Evolutionary conservation across 2,797 vertebrate species (phyloP).

Genomic region (Bryconaethiops microstoma): DNA sequence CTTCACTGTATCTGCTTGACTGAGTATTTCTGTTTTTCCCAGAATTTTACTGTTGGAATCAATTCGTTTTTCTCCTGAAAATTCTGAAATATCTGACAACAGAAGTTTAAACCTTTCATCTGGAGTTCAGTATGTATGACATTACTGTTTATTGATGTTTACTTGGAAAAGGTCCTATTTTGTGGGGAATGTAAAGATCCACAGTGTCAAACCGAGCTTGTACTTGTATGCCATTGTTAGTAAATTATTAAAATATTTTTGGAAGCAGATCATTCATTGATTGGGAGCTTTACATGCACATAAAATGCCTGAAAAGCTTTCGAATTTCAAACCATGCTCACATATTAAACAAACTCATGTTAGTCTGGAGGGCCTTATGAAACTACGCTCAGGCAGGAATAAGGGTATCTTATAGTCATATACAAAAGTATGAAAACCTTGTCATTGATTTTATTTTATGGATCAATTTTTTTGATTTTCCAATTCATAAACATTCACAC

Average conservation of each 20-base stretch:
- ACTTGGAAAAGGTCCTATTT: not conserved
- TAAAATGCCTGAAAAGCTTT: not conserved
- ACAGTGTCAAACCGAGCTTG: not conserved
- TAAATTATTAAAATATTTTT: conserved; percentile 14
- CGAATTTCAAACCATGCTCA: not conserved
- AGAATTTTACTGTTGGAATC: not conserved
- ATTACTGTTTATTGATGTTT: conserved; percentile 12
- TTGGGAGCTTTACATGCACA: conserved; percentile 3
- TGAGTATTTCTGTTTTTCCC: not conserved
- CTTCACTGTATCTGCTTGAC: not conserved
- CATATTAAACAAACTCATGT: not conserved
- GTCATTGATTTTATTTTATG: too few species aligned
- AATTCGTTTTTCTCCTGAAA: not conserved
- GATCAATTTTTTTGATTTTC: too few species aligned
- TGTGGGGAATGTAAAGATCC: not conserved
- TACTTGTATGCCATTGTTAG: not conserved
- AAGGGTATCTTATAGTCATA: too few species aligned
- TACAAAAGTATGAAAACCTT: too few species aligned
- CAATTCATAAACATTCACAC: too few species aligned
- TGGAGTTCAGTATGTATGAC: not conserved
- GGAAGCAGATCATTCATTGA: not conserved
- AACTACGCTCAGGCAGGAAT: too few species aligned
- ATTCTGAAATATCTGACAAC: too few species aligned
- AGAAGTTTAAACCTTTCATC: not conserved
- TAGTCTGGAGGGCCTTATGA: too few species aligned